A percentile compares a stretch with the other conserved stretches of the same genome.
phyloP scores from a whole-genome alignment of 1,140 invertebrate genomes.

The Lerema accius region DNA sequence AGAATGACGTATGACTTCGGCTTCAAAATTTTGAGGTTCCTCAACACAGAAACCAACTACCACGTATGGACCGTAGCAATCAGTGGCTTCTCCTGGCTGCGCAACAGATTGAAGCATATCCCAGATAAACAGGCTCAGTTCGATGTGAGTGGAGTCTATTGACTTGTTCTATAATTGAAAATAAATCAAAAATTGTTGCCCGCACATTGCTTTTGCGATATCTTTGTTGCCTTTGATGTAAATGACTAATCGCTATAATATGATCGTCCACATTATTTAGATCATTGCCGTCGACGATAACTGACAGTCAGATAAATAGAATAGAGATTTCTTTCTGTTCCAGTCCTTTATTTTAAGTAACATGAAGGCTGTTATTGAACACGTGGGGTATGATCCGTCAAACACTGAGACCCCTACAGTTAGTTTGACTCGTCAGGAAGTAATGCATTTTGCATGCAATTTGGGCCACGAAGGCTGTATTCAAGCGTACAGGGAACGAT shows the following conservation, averaged over 20 bases:
- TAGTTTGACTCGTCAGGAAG: slow-evolving; percentile 55
- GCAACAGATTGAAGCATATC: slow-evolving; percentile 72
- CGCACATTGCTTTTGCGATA: neutral
- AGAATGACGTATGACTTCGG: slow-evolving; percentile 78
- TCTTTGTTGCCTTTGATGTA: too few species aligned
- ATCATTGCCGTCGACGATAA: too few species aligned
- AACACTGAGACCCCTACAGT: slow-evolving; percentile 53
- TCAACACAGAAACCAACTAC: slow-evolving; percentile 85
- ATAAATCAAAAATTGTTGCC: too few species aligned
- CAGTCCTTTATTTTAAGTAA: slow-evolving; percentile 57
- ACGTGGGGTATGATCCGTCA: slow-evolving; percentile 50
- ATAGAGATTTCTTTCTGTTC: slow-evolving; percentile 9
- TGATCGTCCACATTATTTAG: too few species aligned
- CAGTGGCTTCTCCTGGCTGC: slow-evolving; percentile 80
- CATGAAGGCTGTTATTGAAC: slow-evolving; percentile 61
- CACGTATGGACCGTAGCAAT: slow-evolving; percentile 87
- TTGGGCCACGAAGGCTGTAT: slow-evolving; percentile 57
- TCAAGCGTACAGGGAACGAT: slow-evolving; percentile 51
- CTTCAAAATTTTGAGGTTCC: slow-evolving; percentile 84
- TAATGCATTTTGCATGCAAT: slow-evolving; percentile 68
- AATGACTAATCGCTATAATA: too few species aligned
- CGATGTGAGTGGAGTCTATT: slow-evolving; percentile 56
- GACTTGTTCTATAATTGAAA: neutral
- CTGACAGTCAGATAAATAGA: too few species aligned
- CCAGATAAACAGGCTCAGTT: slow-evolving; percentile 57